Conservation (phyloP, 2,113 vertebrate genomes). For the Oostethus manadensis region DNA sequence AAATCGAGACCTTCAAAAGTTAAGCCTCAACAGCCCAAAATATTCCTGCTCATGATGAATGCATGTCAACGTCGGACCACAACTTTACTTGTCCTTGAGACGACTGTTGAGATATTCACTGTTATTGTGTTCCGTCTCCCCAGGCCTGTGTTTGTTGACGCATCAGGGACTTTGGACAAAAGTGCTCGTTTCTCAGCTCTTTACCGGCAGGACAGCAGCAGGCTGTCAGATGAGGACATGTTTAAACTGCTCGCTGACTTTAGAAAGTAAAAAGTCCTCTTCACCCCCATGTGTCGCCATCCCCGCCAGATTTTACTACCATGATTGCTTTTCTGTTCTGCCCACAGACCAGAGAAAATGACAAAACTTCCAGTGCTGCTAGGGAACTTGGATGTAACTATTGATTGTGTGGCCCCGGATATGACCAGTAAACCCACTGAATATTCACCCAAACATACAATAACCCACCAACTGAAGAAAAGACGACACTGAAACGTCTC, state of each 20-base stretch:
- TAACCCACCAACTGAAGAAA: not conserved
- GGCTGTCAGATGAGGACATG: constrained; percentile 94
- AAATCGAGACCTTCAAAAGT: no score
- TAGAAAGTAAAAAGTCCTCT: constrained; percentile 79
- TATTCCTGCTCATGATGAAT: no score
- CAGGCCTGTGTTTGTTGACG: constrained; percentile 91
- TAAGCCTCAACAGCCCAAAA: no score
- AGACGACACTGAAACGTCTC: not conserved
- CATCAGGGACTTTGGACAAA: constrained; percentile 89
- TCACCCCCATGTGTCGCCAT: no score
- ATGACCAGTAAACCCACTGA: constrained; percentile 79
- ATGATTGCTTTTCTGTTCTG: constrained; percentile 9
- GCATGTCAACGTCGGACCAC: not conserved
- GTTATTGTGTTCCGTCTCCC: constrained; percentile 16
- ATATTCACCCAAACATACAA: constrained; percentile 18
- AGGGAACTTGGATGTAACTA: constrained; percentile 92
- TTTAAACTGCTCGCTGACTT: constrained; percentile 93
- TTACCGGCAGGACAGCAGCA: constrained; percentile 94
- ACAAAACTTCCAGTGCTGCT: constrained; percentile 93
- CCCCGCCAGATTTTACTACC: not conserved
- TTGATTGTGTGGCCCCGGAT: constrained; percentile 87
- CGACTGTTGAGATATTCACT: not conserved
- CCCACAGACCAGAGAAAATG: constrained; percentile 91
- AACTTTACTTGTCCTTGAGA: not conserved
- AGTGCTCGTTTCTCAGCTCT: constrained; percentile 86